Evolutionary conservation across 2,888 invertebrate genomes (phyloP).

Genomic region (Watsonalla binaria): DNA sequence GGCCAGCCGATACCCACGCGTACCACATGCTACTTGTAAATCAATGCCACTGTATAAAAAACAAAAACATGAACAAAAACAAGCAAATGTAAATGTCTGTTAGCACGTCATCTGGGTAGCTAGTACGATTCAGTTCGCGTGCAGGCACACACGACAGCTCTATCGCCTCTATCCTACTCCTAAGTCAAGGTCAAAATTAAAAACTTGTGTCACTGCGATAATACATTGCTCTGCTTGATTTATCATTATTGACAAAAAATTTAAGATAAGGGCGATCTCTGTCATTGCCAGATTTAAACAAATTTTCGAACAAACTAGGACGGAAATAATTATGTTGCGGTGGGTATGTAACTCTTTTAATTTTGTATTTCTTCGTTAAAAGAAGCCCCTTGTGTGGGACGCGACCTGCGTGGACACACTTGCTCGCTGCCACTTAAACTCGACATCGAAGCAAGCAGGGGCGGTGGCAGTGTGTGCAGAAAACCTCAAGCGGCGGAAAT

Average conservation of each 20-base stretch:
- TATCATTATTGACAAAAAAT: neutral
- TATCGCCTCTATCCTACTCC: conserved; percentile 7
- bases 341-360: neutral
- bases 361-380: too few species aligned
- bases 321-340: neutral
- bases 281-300: neutral
- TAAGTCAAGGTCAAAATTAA: conserved; percentile 23
- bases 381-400: too few species aligned
- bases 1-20: neutral
- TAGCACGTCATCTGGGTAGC: conserved; percentile 4
- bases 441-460: too few species aligned
- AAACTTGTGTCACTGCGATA: conserved; percentile 9
- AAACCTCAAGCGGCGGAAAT: too few species aligned
- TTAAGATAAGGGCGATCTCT: neutral
- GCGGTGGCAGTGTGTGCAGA: too few species aligned
- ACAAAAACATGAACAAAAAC: neutral
- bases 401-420: too few species aligned
- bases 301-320: neutral
- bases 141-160: conserved; percentile 15
- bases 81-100: neutral
- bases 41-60: neutral
- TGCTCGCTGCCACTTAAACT: too few species aligned
- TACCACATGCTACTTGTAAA: neutral
- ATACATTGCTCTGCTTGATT: neutral
- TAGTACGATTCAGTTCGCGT: conserved; percentile 20